A percentile compares a stretch with the other conserved stretches of the same genome.
These are phyloP conservation scores for Clivina fossor DNA, from an alignment of 2,888 invertebrate species.

Conservation along the genomic window DNA sequence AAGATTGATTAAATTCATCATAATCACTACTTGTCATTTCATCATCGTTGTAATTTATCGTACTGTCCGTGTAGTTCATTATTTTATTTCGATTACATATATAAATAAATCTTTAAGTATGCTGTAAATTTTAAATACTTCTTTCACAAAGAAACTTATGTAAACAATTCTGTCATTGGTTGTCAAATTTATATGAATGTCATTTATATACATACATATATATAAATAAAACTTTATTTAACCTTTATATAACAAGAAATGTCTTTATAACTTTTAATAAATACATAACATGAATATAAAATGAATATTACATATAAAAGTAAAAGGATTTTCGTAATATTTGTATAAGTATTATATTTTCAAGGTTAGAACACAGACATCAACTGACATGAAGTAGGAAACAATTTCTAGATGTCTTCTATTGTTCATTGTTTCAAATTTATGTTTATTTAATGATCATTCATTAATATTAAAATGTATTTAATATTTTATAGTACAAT, in stretches of 20 bases:
- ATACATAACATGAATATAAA: background rate
- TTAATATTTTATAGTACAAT: too few species aligned
- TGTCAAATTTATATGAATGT: slow-evolving; percentile 1
- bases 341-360: slow-evolving; percentile 15
- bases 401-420: too few species aligned
- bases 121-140: slow-evolving; percentile 3
- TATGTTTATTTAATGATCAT: too few species aligned
- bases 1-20: slow-evolving; percentile 18
- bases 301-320: slow-evolving; percentile 15
- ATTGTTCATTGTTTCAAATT: too few species aligned
- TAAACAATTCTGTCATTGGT: too few species aligned
- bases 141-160: too few species aligned
- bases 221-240: slow-evolving; percentile 1
- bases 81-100: background rate
- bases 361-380: slow-evolving; percentile 10
- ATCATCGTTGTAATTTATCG: slow-evolving; percentile 11
- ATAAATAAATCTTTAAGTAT: background rate
- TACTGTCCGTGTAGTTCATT: slow-evolving; percentile 1
- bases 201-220: background rate
- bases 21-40: slow-evolving; percentile 4
- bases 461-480: too few species aligned
- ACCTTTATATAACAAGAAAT: too few species aligned
- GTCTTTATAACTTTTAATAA: background rate
- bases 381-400: too few species aligned
- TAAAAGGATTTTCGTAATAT: slow-evolving; percentile 11